Conservation (phyloP, 1,140 invertebrate genomes). For the Euura saliciscinereae region DNA sequence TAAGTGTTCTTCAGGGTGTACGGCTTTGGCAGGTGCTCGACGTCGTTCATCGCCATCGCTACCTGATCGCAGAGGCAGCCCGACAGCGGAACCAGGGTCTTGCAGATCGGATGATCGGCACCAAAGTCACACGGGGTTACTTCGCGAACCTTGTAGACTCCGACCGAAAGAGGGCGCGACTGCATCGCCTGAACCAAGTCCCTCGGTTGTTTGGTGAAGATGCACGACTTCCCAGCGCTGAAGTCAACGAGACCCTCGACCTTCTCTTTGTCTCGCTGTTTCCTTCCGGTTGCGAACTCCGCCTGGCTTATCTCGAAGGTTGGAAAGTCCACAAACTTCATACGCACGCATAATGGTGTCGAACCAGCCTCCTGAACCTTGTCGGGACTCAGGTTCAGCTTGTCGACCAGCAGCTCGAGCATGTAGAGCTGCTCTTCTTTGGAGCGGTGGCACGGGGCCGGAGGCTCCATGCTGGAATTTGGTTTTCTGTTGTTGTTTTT, state of each 20-base stretch:
- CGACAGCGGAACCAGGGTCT: conserved; percentile 24
- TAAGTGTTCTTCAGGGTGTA: conserved; percentile 31
- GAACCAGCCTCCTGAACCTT: conserved; percentile 9
- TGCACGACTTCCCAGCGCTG: conserved; percentile 39
- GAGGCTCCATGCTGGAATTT: not conserved
- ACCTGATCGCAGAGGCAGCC: conserved; percentile 22
- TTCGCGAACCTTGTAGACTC: conserved; percentile 24
- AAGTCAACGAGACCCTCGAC: conserved; percentile 19
- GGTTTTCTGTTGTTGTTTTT: too few relatives aligned
- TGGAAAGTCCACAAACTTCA: conserved; percentile 38
- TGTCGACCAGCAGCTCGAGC: conserved; percentile 38
- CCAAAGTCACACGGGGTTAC: not conserved
- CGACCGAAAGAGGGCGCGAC: conserved; percentile 28
- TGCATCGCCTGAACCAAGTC: conserved; percentile 30
- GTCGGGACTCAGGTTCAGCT: conserved; percentile 25
- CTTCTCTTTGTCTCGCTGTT: conserved; percentile 16
- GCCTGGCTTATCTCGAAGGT: conserved; percentile 33
- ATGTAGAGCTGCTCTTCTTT: conserved; percentile 40
- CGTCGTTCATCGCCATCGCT: conserved; percentile 21
- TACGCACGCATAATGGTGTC: conserved; percentile 22
- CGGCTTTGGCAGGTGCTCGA: conserved; percentile 21
- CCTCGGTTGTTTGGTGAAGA: conserved; percentile 34
- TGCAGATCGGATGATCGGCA: conserved; percentile 22
- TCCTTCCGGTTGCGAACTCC: conserved; percentile 22
- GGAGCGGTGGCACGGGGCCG: not conserved